Evolutionary conservation across 2,888 invertebrate species (phyloP), one percentile per base, ranked within the genome.

Genomic region (Brachyopa scutellaris): DNA sequence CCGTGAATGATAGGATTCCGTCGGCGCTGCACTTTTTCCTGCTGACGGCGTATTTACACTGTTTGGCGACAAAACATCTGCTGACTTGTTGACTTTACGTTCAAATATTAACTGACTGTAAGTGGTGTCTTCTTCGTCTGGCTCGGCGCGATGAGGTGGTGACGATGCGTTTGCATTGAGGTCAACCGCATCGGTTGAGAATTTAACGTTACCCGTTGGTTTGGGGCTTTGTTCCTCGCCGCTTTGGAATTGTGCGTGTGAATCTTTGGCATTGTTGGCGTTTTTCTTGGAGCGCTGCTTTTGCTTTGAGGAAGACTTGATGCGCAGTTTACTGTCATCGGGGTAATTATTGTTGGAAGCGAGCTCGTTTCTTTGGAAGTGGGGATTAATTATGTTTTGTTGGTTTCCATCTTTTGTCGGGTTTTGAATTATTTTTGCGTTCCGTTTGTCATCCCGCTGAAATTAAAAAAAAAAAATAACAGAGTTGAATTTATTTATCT

Each of bases 81-180:
- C 40, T 7, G 55, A 67, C 23, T 45, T 76, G 62, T 82, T 69
- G 57, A 59, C 38, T 15, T 53, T 23, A 8, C 76, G 64, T 19
- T 82, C 80, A 38, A 82, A 82, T 53, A 82, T 51, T 8, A 82
- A 51, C 33, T 82, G 80, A 53, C 76, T 82, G 45, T 82, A 82
- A 40, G 76, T 82, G 49, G 76, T 59, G 38, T 82, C 80, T 6
- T 82, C 80, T 11, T 82, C 80, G 17, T 82, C 74, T 19, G 45
- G 17, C n/a, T 70, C 57, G 9, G 38, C 26, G 11, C 49, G 66
- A 33, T 26, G 51, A 33, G 26, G 36, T 33, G 51, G 21, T 23
- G 33, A 23, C 21, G 73, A 33, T 66, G 80, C 51, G 66, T 82
- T 76, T 29, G 69, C 47, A 76, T 80, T 80, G n/a, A 42, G 74